Percentiles rank a stretch among this genome's conserved stretches.
Evolutionary conservation across 2,113 vertebrate genomes (phyloP).

Genomic region (Burhinus oedicnemus): DNA sequence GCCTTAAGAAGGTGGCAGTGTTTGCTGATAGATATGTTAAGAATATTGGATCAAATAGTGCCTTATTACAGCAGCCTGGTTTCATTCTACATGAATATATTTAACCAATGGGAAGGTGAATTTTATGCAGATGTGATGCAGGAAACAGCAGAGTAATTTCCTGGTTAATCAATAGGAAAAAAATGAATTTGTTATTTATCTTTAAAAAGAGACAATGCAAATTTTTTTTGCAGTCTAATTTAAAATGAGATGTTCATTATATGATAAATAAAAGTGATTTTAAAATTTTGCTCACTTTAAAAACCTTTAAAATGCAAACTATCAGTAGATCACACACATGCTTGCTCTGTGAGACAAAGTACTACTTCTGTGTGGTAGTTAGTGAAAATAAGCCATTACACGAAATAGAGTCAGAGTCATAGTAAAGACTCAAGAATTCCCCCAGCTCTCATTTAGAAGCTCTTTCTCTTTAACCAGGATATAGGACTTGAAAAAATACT

Average conservation of each 20-base stretch:
- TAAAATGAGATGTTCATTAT: neutral
- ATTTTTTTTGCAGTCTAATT: neutral
- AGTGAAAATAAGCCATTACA: neutral
- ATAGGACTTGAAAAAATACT: neutral
- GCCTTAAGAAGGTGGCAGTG: neutral
- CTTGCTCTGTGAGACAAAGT: neutral
- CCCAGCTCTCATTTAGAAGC: neutral
- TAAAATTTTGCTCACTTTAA: neutral
- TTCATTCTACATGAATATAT: neutral
- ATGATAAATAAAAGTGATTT: neutral
- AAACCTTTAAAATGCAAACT: neutral
- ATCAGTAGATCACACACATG: neutral
- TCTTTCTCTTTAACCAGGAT: neutral
- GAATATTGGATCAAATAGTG: conserved; percentile 34
- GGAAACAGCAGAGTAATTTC: neutral
- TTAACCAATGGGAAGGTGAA: neutral
- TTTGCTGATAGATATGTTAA: conserved; percentile 32
- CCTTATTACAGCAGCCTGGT: neutral
- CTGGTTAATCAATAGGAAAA: neutral
- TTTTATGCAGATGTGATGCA: neutral
- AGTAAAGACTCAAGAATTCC: neutral
- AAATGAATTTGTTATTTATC: neutral
- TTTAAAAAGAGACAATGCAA: neutral
- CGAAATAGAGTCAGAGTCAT: neutral
- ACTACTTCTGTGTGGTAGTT: neutral